Conservation (phyloP, 37 sponge, comb jelly and placozoan species). For the Cliona cf. orientalis region DNA sequence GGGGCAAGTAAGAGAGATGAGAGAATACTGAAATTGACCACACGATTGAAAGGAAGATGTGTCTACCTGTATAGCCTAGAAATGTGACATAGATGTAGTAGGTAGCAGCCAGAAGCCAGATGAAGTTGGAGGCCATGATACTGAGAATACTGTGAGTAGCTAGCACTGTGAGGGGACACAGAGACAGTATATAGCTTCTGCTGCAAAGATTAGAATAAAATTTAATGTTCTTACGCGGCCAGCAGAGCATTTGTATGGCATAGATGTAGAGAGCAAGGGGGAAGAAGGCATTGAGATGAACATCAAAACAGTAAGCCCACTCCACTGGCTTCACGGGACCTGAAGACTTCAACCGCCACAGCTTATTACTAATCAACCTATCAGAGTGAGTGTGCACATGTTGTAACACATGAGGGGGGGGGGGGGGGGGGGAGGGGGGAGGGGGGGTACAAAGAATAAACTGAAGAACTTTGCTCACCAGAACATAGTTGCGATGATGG, state of each 20-base stretch:
- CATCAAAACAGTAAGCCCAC: constrained; percentile 97
- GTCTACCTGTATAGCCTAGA: constrained; percentile 88
- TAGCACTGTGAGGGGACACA: constrained; percentile 32
- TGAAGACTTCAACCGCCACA: constrained; percentile 7
- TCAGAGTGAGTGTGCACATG: not conserved
- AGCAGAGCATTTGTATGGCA: constrained; percentile 76
- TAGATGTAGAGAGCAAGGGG: constrained; percentile 83
- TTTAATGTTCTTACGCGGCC: constrained; percentile 47
- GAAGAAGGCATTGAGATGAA: constrained; percentile 94
- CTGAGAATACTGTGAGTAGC: constrained; percentile 23
- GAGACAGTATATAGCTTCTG: not conserved
- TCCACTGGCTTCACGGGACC: constrained; percentile 56
- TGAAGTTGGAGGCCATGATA: constrained; percentile 63
- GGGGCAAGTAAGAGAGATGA: not conserved
- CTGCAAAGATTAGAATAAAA: not conserved
- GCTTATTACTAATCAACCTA: constrained; percentile 59
- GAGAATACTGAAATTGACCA: not conserved
- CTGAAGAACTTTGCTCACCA: constrained; percentile 66
- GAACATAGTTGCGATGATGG: constrained; percentile 76
- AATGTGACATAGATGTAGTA: constrained; percentile 95
- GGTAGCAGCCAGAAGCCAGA: constrained; percentile 80
- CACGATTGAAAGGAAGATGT: not conserved
- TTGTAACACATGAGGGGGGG: not conserved
- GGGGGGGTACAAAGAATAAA: not conserved
- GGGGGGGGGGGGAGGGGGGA: no score